Evolutionary conservation across 2,888 invertebrate species (phyloP).

Genomic region (Trichogramma evanescens): DNA sequence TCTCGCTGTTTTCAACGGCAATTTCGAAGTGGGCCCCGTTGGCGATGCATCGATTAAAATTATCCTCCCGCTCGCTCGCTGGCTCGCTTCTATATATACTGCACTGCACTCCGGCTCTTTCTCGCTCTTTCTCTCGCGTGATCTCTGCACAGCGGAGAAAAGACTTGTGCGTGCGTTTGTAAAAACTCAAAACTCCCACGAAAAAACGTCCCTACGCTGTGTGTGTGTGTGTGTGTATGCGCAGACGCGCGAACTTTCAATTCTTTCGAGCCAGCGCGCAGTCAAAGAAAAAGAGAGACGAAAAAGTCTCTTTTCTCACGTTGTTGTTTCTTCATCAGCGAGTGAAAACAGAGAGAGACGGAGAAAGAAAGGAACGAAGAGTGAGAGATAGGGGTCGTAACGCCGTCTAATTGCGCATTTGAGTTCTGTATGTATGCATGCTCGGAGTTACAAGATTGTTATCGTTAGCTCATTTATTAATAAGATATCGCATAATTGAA

Average conservation of each 20-base stretch:
- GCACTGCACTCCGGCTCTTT: constrained; percentile 9
- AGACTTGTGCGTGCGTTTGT: not conserved
- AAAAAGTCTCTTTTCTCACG: constrained; percentile 11
- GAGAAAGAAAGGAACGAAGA: not conserved
- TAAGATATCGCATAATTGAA: no score
- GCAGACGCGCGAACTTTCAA: constrained; percentile 13
- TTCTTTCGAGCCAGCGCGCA: constrained; percentile 4
- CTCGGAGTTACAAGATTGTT: no score
- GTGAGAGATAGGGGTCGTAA: no score
- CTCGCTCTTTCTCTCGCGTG: constrained; percentile 9
- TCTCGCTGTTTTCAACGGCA: constrained; percentile 8
- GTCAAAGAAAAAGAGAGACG: not conserved
- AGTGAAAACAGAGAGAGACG: not conserved
- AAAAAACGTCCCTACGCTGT: constrained; percentile 4
- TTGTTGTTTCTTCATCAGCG: not conserved
- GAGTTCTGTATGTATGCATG: no score
- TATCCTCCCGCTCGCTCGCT: constrained; percentile 4
- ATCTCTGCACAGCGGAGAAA: not conserved
- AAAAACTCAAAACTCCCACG: constrained; percentile 22
- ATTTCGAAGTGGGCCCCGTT: constrained; percentile 11
- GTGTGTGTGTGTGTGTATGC: not conserved
- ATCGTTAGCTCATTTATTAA: no score
- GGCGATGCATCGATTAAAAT: constrained; percentile 21
- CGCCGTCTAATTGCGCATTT: no score
- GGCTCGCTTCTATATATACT: not conserved